Base-by-base conservation (phyloP, 2,797 vertebrate genomes). In the Catostomus latipinnis region DNA sequence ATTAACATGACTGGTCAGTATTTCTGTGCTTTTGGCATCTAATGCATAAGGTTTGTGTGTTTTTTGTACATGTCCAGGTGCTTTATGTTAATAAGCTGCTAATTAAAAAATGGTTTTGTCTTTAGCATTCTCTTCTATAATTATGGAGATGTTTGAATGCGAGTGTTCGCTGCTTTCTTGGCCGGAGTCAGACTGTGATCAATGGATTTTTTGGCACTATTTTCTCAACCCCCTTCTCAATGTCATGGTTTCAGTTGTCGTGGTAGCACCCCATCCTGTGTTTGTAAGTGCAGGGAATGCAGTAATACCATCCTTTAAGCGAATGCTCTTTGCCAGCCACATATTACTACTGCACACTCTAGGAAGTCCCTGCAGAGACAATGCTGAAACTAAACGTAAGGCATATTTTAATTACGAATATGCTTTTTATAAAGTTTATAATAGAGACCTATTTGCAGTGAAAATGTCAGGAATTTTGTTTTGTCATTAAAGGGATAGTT, bases 161-260 rank as follows among this genome's bases (percentile, higher is more conserved):
- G n/a, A 65, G 50, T 56, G 50, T 18, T 43, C 49, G 14, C 43
- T 56, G 52, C 50, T 70, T 9, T 61, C 1, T 18, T n/a, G 66
- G 34, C 48, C 34, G 10, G 13, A 62, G 66, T 62, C 66, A 13
- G 9, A 46, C 56, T n/a, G 18, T 53, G 67, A 52, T 62, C 48
- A 65, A 48, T 71, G 12, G 8, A 13, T 62, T 72, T 79, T 79
- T 79, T 14, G 69, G n/a, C 76, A 71, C 14, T 71, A 60, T 79
- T 61, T 79, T 79, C 68, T 71, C 58, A 78, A 62, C 57, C 60
- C 76, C 66, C 49, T 43, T 71, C 60, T 79, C 60, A 71, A 69
- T 65, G 76, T 78, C 58, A 78, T 78, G 77, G 77, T 66, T 71
- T 72, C 60, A 72, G 77, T 79, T 72, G 77, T 79, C 69, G 77